Base-by-base conservation (phyloP, 92 coral and sea anemone species). In the Porites lobata region DNA sequence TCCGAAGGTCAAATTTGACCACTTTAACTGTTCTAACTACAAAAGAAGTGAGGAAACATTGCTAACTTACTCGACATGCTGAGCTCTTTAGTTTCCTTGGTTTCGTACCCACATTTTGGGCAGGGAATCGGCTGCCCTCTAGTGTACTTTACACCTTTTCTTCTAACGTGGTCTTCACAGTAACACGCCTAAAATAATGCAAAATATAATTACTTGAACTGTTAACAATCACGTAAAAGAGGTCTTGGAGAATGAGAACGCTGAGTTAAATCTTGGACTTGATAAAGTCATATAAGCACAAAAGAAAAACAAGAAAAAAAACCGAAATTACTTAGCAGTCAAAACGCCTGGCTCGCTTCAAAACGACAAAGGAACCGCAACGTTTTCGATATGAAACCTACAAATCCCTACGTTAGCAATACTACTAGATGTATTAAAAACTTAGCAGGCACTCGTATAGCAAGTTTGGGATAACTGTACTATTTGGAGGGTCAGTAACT, bases 81-180 rank as follows among this genome's bases (percentile, higher is more conserved):
- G 3, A 97, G 95, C 58, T 97, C 99, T 76, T 97, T 97, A 15
- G 99, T 97, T 76, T 96, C 97, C 57, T 91, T 96, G 20, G 99
- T 97, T 50, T 95, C 95, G 50, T 92, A 91, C 38, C 98, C 96
- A 81, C 99, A 97, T 82, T 97, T 97, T 29, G 99, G 99, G 75
- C 99, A 97, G 13, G 99, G 99, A 74, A 97, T 81, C 18, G 92
- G 86, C 76, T 97, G 98, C 0, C 99, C 99, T 20, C 99, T 96
- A 9, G 82, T 88, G 68, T 97, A 97, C 81, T 97, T 97, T 8
- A 97, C 75, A 9, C 99, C 99, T 79, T 97, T 97, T 14, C 99
- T 91, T 69, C 95, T 91, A 20, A 97, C 99, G 65, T 97, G 99
- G 69, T 97, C 99, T 5, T 97, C 99, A 76, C 99, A 97, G 78